These are phyloP conservation scores for Danio kyathit DNA, from an alignment of 2,797 vertebrate genomes.

Conservation along the genomic window DNA sequence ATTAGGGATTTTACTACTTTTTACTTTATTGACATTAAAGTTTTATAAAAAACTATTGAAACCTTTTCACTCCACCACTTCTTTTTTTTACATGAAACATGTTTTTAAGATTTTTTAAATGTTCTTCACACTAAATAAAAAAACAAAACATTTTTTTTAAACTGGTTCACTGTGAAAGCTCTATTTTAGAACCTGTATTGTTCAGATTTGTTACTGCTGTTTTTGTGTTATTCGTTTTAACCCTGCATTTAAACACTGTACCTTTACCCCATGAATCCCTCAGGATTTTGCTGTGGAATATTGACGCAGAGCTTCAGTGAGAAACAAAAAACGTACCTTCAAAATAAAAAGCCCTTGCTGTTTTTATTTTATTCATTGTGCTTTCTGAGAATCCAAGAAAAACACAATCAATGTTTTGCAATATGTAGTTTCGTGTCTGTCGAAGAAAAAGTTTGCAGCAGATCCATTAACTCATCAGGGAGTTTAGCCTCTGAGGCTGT, in stretches of 20 bases:
- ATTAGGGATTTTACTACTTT: too few species aligned
- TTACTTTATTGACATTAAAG: too few species aligned
- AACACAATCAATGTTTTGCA: not conserved
- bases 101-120: too few species aligned
- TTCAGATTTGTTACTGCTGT: too few species aligned
- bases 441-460: not conserved
- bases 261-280: not conserved
- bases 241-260: not conserved
- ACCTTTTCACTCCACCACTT: too few species aligned
- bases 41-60: too few species aligned
- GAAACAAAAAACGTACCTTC: not conserved
- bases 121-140: too few species aligned
- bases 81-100: too few species aligned
- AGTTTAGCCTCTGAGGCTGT: not conserved
- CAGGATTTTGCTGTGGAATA: not conserved
- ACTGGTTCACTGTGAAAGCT: too few species aligned
- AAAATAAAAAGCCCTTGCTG: not conserved
- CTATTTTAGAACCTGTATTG: too few species aligned
- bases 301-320: not conserved
- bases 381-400: not conserved
- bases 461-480: constrained; percentile 28
- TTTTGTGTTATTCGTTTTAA: too few species aligned
- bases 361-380: constrained; percentile 5
- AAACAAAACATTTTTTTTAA: too few species aligned
- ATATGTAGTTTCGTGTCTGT: not conserved